A percentile compares a stretch with the other conserved stretches of the same genome.
These are phyloP conservation scores for Sorex fumeus DNA, from an alignment of 2,113 vertebrate species.

Conservation along the genomic window DNA sequence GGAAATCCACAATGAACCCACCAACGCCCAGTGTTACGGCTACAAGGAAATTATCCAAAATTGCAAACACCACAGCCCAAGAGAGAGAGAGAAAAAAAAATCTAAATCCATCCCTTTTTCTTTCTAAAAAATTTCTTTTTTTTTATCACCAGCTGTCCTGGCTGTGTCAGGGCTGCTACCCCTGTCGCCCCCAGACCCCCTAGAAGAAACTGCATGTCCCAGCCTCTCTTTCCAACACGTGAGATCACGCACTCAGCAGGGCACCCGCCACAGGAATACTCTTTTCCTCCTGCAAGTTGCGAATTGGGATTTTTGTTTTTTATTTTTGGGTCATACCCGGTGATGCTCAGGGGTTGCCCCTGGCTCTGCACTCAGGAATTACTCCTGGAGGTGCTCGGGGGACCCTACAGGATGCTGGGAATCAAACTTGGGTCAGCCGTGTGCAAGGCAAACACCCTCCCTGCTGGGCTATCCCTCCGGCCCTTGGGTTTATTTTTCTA, in stretches of 20 bases:
- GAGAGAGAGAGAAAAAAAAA: neutral
- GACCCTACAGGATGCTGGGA: too few relatives aligned
- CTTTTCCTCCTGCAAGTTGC: conserved; percentile 64
- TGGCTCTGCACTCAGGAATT: too few relatives aligned
- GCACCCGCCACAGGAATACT: neutral
- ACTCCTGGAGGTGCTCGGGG: too few relatives aligned
- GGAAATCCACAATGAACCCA: conserved; percentile 43
- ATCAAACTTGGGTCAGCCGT: too few relatives aligned
- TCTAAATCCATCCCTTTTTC: too few relatives aligned
- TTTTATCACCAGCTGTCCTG: conserved; percentile 6
- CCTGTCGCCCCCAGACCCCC: too few relatives aligned
- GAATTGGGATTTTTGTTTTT: neutral
- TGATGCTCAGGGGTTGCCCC: too few relatives aligned
- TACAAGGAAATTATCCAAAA: conserved; percentile 52
- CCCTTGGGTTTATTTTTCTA: conserved; percentile 59
- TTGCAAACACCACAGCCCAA: neutral
- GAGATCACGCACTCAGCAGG: conserved; percentile 39
- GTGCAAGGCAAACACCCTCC: too few relatives aligned
- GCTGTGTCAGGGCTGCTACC: neutral
- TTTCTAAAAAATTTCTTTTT: neutral
- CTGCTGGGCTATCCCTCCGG: too few relatives aligned
- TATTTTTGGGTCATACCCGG: too few relatives aligned
- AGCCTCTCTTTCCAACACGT: conserved; percentile 16
- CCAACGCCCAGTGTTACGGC: neutral
- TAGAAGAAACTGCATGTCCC: conserved; percentile 48